Percentiles rank a stretch among this genome's conserved stretches.
Conservation (phyloP, 2,797 vertebrate genomes). For the Oceanodroma leucorhoa region DNA sequence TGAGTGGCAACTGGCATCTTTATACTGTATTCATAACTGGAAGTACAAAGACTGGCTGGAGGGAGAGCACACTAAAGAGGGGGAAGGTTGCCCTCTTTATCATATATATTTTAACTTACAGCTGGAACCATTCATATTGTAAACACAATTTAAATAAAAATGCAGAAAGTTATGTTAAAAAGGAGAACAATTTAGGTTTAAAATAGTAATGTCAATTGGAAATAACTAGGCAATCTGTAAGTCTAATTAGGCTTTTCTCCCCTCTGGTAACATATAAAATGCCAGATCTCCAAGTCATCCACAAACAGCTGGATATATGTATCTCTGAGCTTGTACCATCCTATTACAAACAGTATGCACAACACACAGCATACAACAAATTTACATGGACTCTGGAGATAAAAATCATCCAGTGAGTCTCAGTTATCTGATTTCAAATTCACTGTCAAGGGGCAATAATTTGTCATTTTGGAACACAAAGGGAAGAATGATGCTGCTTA, state of each 20-base stretch:
- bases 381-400: not conserved
- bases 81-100: not conserved
- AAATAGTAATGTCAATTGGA: not conserved
- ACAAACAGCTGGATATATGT: not conserved
- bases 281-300: not conserved
- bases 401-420: conserved; percentile 26
- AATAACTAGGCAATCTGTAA: not conserved
- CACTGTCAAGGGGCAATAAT: conserved; percentile 14
- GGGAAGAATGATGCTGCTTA: conserved; percentile 22
- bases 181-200: not conserved
- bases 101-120: not conserved
- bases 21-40: not conserved
- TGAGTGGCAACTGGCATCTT: not conserved
- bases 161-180: not conserved
- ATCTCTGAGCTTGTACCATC: not conserved
- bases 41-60: not conserved
- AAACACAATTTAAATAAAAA: not conserved
- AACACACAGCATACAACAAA: not conserved
- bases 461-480: conserved; percentile 14
- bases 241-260: not conserved
- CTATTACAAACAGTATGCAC: not conserved
- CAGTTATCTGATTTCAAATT: conserved; percentile 51
- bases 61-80: not conserved
- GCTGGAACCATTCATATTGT: not conserved
- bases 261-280: not conserved